Base-by-base conservation (phyloP, 2,113 vertebrate genomes). In the Antechinus flavipes region DNA sequence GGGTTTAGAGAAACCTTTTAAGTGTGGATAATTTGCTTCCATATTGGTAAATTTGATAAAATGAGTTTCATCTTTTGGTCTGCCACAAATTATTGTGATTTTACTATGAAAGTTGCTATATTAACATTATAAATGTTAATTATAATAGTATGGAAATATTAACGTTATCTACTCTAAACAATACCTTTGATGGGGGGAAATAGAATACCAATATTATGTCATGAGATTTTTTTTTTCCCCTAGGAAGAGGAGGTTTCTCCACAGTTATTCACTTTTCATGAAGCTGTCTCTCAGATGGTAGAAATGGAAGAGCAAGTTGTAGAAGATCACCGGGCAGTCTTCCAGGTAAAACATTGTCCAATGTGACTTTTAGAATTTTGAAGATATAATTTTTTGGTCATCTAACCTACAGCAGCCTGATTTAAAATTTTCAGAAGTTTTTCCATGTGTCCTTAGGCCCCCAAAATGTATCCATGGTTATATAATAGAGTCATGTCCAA, bases 301-400 rank as follows among this genome's bases (percentile, higher is more conserved):
- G 99, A 99, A 98, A 99, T 99, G 99, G 99, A 99, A 98, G 99
- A 99, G 94, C 99, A 99, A 98, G 99, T 99, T 89, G 99, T 99
- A 97, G 99, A 99, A 99, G 99, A 99, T 97, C 99, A 99, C 98
- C 98, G 99, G 93, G 98, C 99, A 22, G 99, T 99, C 54, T 99
- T 99, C 98, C 99, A 99, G 99, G 99, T 99, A 98, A 97, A 97
- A 89, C 35, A 93, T 30, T 52, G 0, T 42, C 5, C 19, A 19
- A 19, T 58, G 2, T 84, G 68, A 84, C 68, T 42, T 84, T 42
- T 8, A 42, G 35, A 84, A 35, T 84, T 68, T 23, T 76, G 55
- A 91, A 3, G 91, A 25, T 68, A 7, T 27, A 30, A 49, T 76
- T 95, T 35, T 92, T 68, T 50, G 90, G 16, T 84, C 68, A 16